phyloP scores from a whole-genome alignment of 1,140 invertebrate genomes.

The Drosophila neocordata region DNA sequence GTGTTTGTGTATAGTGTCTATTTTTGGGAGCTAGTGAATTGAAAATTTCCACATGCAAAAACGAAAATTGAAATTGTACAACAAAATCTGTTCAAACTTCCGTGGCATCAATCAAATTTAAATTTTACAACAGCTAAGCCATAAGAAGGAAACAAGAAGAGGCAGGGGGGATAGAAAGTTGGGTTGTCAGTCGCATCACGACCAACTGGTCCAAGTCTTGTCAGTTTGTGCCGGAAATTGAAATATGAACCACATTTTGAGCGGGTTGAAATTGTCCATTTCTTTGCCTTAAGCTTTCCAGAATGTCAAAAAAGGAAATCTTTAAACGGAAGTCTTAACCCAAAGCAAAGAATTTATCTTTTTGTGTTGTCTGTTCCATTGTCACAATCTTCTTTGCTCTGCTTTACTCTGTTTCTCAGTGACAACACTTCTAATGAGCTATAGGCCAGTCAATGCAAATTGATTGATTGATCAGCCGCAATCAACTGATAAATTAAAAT shows the following conservation, averaged over 20 bases:
- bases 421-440: conserved; percentile 9
- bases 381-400: no score
- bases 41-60: background rate
- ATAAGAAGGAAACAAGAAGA: background rate
- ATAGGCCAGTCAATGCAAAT: conserved; percentile 20
- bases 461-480: conserved; percentile 70
- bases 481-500: conserved; percentile 53
- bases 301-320: conserved; percentile 26
- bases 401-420: background rate
- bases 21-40: conserved; percentile 56
- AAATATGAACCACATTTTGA: conserved; percentile 65
- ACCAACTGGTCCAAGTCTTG: conserved; percentile 29
- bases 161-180: background rate
- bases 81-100: conserved; percentile 44
- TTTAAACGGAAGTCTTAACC: conserved; percentile 31
- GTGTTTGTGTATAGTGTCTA: conserved; percentile 2
- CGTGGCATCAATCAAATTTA: conserved; percentile 70
- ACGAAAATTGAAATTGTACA: background rate
- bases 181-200: background rate
- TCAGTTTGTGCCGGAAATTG: conserved; percentile 64
- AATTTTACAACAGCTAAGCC: conserved; percentile 24
- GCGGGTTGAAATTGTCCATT: conserved; percentile 27
- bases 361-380: background rate
- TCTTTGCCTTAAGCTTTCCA: conserved; percentile 22
- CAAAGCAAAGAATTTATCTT: conserved; percentile 10